phyloP scores from a whole-genome alignment of 2,113 vertebrate species.

The Hystrix cristata region DNA sequence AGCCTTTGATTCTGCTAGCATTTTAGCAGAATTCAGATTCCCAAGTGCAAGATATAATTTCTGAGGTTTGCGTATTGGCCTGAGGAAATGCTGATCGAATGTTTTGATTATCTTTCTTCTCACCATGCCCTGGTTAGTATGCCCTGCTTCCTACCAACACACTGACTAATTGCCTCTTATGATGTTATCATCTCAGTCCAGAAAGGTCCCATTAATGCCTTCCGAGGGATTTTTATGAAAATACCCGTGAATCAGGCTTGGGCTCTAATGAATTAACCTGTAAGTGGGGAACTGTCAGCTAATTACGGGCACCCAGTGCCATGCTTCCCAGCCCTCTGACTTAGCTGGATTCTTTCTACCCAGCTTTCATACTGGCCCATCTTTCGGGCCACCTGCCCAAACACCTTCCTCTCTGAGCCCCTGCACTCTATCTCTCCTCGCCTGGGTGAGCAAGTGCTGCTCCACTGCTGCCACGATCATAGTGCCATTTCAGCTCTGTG shows the following conservation, averaged over 20 bases:
- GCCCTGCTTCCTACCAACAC: constrained; percentile 12
- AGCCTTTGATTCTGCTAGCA: background rate
- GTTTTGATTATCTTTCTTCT: constrained; percentile 65
- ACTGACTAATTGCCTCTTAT: constrained; percentile 41
- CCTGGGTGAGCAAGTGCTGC: background rate
- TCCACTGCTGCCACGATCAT: background rate
- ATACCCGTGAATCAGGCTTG: background rate
- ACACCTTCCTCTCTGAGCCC: fast-evolving
- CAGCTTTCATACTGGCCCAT: background rate
- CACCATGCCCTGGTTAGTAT: constrained; percentile 10
- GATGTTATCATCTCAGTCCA: background rate
- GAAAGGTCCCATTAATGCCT: constrained; percentile 18
- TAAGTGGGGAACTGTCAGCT: background rate
- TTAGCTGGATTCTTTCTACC: background rate
- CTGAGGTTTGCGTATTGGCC: background rate
- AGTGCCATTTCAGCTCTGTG: background rate
- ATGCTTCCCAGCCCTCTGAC: background rate
- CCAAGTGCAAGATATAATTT: background rate
- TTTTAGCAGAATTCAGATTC: background rate
- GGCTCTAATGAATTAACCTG: constrained; percentile 33
- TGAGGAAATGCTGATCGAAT: constrained; percentile 1
- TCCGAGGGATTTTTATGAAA: constrained; percentile 51
- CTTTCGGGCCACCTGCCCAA: background rate
- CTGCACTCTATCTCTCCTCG: background rate
- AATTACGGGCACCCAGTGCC: background rate